These are phyloP conservation scores for Meteorus colon DNA, from an alignment of 2,888 invertebrate genomes.

Conservation along the genomic window DNA sequence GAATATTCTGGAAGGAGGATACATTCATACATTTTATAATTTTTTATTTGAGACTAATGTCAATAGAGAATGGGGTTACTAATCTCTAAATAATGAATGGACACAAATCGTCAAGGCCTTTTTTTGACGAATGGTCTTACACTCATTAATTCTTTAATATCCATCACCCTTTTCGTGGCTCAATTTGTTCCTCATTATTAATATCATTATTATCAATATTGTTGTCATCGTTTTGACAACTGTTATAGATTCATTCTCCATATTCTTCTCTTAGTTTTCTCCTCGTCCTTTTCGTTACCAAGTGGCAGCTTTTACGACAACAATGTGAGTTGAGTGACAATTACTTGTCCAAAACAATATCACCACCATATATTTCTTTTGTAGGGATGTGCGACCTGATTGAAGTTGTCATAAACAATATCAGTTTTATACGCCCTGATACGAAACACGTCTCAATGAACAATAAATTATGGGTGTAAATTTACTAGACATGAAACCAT, in stretches of 20 bases:
- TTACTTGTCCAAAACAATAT: slow-evolving; percentile 56
- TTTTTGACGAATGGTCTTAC: slow-evolving; percentile 49
- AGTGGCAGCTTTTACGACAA: neutral
- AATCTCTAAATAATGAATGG: slow-evolving; percentile 72
- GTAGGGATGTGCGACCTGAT: no score
- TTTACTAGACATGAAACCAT: no score
- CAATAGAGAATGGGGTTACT: slow-evolving; percentile 69
- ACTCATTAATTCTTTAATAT: slow-evolving; percentile 45
- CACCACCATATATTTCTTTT: neutral
- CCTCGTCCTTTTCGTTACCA: neutral
- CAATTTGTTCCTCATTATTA: slow-evolving; percentile 63
- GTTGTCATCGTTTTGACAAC: neutral
- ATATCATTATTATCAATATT: neutral
- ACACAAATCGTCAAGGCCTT: slow-evolving; percentile 64
- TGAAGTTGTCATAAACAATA: no score
- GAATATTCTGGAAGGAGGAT: no score
- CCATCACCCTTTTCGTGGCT: slow-evolving; percentile 40
- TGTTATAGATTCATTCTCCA: neutral
- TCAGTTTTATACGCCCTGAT: no score
- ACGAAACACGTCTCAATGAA: no score
- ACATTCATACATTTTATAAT: no score
- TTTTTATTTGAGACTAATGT: slow-evolving; percentile 39
- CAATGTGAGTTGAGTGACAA: slow-evolving; percentile 51
- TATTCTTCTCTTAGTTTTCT: neutral
- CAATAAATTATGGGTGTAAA: no score